These are phyloP conservation scores for Pachypanchax playfairii DNA, from an alignment of 2,113 vertebrate genomes.

Conservation along the genomic window DNA sequence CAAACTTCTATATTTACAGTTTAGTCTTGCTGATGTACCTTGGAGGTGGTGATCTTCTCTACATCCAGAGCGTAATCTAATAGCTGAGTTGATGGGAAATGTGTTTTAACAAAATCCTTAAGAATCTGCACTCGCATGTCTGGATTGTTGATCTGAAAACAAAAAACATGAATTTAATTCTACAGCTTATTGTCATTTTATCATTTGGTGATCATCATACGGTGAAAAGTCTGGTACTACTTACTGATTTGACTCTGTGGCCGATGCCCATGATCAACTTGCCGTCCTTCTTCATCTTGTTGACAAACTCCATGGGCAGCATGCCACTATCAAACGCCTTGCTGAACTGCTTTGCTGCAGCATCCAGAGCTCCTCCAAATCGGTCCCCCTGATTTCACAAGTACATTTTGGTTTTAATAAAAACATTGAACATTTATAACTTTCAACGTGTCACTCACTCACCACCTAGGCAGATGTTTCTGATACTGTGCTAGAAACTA, in stretches of 20 bases:
- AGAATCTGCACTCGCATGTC: conserved; percentile 98
- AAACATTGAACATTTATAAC: too few relatives aligned
- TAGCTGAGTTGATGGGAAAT: conserved; percentile 90
- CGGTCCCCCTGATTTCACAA: conserved; percentile 86
- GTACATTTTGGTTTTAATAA: neutral
- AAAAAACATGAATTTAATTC: neutral
- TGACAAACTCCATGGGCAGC: conserved; percentile 98
- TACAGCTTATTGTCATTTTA: neutral
- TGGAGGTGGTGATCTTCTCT: conserved; percentile 97
- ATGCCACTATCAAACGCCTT: conserved; percentile 97
- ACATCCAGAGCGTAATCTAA: conserved; percentile 94
- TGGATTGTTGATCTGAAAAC: conserved; percentile 93
- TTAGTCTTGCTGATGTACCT: conserved; percentile 73
- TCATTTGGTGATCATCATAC: neutral
- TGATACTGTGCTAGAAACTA: neutral
- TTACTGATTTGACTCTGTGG: conserved; percentile 95
- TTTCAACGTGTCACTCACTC: too few relatives aligned
- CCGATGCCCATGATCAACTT: conserved; percentile 98
- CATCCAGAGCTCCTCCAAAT: conserved; percentile 95
- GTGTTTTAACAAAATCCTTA: conserved; percentile 93
- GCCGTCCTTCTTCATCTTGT: conserved; percentile 99
- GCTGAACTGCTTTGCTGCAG: conserved; percentile 97
- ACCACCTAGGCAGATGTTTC: neutral
- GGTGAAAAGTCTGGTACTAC: conserved; percentile 14
- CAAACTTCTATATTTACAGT: neutral